phyloP scores from a whole-genome alignment of 2,113 vertebrate genomes.

The Pampusana beccarii region DNA sequence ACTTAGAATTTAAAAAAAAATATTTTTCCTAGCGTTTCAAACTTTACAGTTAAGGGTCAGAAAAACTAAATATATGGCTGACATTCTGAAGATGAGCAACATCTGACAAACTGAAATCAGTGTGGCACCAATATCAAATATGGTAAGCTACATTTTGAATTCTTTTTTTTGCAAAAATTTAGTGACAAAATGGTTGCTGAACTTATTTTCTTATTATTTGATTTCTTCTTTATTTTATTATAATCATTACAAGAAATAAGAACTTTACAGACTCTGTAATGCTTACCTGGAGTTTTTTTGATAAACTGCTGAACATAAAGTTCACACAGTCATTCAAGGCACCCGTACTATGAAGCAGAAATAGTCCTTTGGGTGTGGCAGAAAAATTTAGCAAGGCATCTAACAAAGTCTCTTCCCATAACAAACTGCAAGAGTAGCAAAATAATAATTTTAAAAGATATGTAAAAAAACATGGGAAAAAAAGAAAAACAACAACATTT shows the following conservation, averaged over 20 bases:
- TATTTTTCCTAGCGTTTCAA: background rate
- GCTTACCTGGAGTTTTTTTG: conserved; percentile 89
- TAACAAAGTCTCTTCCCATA: conserved; percentile 92
- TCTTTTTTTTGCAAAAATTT: background rate
- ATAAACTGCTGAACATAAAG: conserved; percentile 89
- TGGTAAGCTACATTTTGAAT: background rate
- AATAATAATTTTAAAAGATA: background rate
- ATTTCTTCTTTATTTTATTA: background rate
- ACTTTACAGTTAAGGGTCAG: background rate
- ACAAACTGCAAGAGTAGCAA: conserved; percentile 73
- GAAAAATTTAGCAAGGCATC: conserved; percentile 92
- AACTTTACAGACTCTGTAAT: background rate
- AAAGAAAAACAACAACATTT: background rate
- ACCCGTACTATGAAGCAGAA: conserved; percentile 90
- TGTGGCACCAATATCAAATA: background rate
- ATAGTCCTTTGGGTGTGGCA: conserved; percentile 89
- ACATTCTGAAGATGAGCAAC: background rate
- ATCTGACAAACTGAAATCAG: background rate
- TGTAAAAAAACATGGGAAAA: background rate
- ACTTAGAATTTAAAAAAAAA: background rate
- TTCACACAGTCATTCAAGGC: conserved; percentile 85
- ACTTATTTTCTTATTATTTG: background rate
- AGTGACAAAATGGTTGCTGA: background rate
- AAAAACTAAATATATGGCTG: background rate
- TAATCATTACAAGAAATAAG: background rate